Percentiles rank a stretch among this genome's conserved stretches.
These are phyloP conservation scores for Melospiza melodia DNA, from an alignment of 2,113 vertebrate genomes.

Conservation along the genomic window DNA sequence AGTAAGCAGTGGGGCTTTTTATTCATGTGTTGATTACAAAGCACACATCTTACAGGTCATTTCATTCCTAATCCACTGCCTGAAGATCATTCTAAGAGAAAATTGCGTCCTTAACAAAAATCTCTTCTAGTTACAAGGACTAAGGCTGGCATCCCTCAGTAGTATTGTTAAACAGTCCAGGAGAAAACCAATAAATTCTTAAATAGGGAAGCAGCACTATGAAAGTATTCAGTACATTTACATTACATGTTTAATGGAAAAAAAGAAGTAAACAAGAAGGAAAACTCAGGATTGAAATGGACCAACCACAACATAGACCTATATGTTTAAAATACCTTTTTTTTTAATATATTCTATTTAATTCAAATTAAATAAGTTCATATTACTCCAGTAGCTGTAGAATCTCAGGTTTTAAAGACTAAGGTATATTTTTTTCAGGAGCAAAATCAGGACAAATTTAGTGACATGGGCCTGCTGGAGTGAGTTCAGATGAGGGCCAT, in stretches of 20 bases:
- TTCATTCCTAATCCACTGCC: not conserved
- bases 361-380: not conserved
- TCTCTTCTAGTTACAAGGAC: not conserved
- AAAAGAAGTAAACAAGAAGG: not conserved
- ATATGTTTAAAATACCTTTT: not conserved
- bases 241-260: not conserved
- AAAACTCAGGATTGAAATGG: not conserved
- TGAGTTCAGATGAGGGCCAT: not conserved
- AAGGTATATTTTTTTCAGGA: not conserved
- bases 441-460: not conserved
- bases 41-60: not conserved
- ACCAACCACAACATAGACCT: fast-evolving
- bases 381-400: not conserved
- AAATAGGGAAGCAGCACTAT: not conserved
- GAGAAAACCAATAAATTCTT: not conserved
- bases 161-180: not conserved
- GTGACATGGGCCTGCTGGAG: not conserved
- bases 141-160: not conserved
- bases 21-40: constrained; percentile 7
- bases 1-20: not conserved
- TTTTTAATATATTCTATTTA: not conserved
- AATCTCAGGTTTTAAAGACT: not conserved
- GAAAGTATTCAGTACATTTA: not conserved
- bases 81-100: not conserved
- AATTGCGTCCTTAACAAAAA: not conserved